Base-by-base conservation (phyloP, 2,797 vertebrate genomes). In the Anguilla megastoma region DNA sequence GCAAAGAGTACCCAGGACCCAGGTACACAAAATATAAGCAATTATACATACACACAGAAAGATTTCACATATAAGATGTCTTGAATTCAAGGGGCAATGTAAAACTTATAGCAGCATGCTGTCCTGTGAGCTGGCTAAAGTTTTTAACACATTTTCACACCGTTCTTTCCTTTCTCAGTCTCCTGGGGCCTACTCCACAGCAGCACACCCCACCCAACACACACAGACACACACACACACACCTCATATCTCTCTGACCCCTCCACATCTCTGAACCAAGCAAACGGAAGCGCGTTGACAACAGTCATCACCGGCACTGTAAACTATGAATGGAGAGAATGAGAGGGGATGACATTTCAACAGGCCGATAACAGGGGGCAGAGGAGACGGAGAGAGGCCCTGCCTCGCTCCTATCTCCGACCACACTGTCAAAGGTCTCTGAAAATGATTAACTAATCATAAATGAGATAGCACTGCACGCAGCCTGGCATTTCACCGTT, bases 331-430 rank as follows among this genome's bases (percentile, higher is more conserved):
- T 21, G 45, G 12, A 85, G 9, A 36, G 45, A 71, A 60, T 30
- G 66, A 80, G 85, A 86, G 85, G 12, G 56, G 24, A 41, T 88
- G 87, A 85, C 69, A 76, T 88, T 88, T 88, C 41, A 79, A 69
- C 24, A 52, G 9, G 45, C 87, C 6, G 87, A 85, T 88, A 88
- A 88, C 30, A 60, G 41, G n/a, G 71, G 66, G 45, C 27, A 9
- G n/a, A 33, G 63, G 45, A 74, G 12, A 41, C 21, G 10, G 63
- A 16, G 8, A 60, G 27, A 27, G 9, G 48, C n/a, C 74, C 36
- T 69, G 80, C 48, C 30, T 41, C 12, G 66, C 63, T 71, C 18
- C 60, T 87, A 88, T 88, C 83, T 84, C 6, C 36, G 45, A 54
- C 82, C 63, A 3, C 18, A 56, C n/a, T 27, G 79, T 45, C 86